A percentile compares a stretch with the other conserved stretches of the same genome.
These are phyloP conservation scores for Hypomecis atomaria DNA, from an alignment of 2,888 invertebrate species.

Conservation along the genomic window DNA sequence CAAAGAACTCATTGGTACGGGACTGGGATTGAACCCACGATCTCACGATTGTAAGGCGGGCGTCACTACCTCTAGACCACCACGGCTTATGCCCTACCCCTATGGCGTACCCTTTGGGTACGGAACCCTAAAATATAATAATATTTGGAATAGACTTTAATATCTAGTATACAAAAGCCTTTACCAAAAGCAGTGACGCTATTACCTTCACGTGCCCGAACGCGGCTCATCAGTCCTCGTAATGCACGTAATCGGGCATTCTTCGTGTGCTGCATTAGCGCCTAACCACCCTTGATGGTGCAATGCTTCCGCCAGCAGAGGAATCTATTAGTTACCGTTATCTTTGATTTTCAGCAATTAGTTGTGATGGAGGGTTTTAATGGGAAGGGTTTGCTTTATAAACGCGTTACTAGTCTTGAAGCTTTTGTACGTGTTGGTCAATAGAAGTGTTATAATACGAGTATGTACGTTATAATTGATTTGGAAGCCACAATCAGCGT, in stretches of 20 bases:
- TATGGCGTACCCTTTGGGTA: no score
- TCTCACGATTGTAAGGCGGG: no score
- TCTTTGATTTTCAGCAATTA: conserved; percentile 47
- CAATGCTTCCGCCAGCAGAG: conserved; percentile 27
- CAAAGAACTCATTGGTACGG: no score
- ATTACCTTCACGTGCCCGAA: conserved; percentile 34
- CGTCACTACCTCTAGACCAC: no score
- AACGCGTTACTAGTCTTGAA: background rate
- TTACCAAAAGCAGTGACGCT: conserved; percentile 16
- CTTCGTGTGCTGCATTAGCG: conserved; percentile 35
- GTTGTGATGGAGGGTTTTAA: conserved; percentile 29
- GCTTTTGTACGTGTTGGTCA: no score
- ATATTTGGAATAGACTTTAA: background rate
- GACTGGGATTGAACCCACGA: no score
- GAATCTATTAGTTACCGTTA: conserved; percentile 35
- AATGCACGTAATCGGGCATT: conserved; percentile 39
- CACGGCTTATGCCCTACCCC: no score
- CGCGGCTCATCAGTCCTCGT: conserved; percentile 36
- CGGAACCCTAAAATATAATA: no score
- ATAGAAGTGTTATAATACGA: no score
- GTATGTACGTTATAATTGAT: no score
- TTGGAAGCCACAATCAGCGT: no score
- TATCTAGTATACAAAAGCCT: conserved; percentile 4
- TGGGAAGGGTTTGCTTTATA: background rate
- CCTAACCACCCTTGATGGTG: conserved; percentile 35